Base-by-base conservation (phyloP, 2,888 invertebrate species). In the Conchocele bisecta region DNA sequence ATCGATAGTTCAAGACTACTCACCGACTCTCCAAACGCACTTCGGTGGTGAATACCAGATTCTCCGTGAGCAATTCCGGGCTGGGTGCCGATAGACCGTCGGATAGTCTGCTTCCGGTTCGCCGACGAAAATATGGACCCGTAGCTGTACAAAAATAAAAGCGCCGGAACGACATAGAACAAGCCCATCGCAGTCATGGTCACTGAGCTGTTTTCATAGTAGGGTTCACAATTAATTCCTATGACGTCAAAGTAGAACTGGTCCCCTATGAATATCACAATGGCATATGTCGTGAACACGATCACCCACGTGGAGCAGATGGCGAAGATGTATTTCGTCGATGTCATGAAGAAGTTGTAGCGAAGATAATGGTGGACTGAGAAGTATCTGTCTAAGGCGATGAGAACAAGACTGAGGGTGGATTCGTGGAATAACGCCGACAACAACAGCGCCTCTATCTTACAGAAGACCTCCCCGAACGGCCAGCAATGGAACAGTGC, bases 341-440 rank as follows among this genome's bases (percentile, higher is more conserved):
- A 70, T 33, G 75, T 77, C 63, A 80, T 77, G 31, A 77, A 61
- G 39, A 58, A 60, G 48, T 63, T 69, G 50, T 80, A 80, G 3
- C 69, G 61, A 3, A 70, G 50, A 39, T 75, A 70, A 57, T 78
- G 75, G 17, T 70, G 68, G 4, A 81, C 72, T 17, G 71, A 75
- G 41, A 72, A 70, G 53, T 75, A 81, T 35, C 81, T 60, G 46
- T 81, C 81, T 33, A 78, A 61, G 2, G 81, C 77, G 17, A 81
- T 74, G 11, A 81, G 54, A 11, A 73, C 75, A 24, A 81, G 57
- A 2, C 70, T 72, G 24, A 81, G 41, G 5, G 81, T 81, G n/a
- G 81, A 81, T 37, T 81, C 81, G 39, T 81, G 81, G 54, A 81
- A 81, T 29, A 81, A 50, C 17, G 75, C 75, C 7, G 80, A 77